Base-by-base conservation (phyloP, 2,797 vertebrate species). In the Anguilla megastoma region DNA sequence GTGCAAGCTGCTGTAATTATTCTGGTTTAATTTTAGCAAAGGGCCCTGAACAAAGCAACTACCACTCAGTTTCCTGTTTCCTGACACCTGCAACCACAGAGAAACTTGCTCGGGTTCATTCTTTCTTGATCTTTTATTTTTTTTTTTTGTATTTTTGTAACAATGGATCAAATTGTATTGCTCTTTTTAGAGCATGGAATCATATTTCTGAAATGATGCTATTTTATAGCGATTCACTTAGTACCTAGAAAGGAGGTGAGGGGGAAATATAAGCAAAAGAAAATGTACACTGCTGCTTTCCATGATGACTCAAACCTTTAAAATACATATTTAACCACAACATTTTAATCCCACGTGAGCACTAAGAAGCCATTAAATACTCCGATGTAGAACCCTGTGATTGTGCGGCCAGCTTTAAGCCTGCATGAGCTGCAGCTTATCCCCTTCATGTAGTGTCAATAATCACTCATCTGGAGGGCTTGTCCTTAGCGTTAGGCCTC, bases 391-490 rank as follows among this genome's bases (percentile, higher is more conserved):
- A 82, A n/a, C 41, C 18, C 18, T 33, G 79, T 48, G 79, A 82
- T 50, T 82, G 79, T n/a, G 21, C 1, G 24, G 45, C 21, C 3
- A 82, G 79, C 41, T 9, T 45, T 82, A 82, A 82, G 79, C 79
- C 79, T 50, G 79, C 41, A 82, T 82, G 79, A 82, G 79, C 79
- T 48, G 79, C 12, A 82, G 79, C 45, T 82, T 82, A 82, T 82
- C 79, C 79, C 41, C 79, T 50, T 50, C 79, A n/a, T 82, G 79
- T 82, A 48, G 24, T 82, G 79, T 82, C 79, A 82, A 82, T 82
- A 82, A 82, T 82, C 79, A 82, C 41, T 82, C 79, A 82, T 48
- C 45, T 82, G 21, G 45, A 82, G 79, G 79, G 79, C 79, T 82
- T 82, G 79, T 82, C 79, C 79, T 82, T 50, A 50, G 79, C 12